Percentiles rank a stretch among this genome's conserved stretches.
These are phyloP conservation scores for Alcis repandata DNA, from an alignment of 2,888 invertebrate species.

Conservation along the genomic window DNA sequence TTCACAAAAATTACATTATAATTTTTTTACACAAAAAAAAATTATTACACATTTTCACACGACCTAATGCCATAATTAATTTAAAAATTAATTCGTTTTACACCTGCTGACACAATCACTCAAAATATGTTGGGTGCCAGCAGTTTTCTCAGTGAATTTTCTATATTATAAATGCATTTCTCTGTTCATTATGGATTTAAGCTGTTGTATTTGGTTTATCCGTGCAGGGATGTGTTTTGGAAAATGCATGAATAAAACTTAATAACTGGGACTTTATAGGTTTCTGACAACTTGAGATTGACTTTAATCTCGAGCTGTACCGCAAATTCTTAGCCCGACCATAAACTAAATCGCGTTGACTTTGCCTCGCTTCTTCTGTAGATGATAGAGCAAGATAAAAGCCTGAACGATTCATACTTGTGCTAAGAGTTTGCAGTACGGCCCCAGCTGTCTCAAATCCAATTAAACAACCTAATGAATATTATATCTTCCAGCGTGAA, in stretches of 20 bases:
- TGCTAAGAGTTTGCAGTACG: too few relatives aligned
- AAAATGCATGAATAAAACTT: conserved; percentile 73
- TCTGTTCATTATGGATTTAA: conserved; percentile 69
- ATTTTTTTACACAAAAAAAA: background rate
- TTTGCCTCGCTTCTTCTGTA: too few relatives aligned
- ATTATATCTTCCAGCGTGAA: background rate
- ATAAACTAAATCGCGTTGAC: too few relatives aligned
- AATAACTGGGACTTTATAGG: conserved; percentile 12
- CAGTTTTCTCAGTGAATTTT: conserved; percentile 29
- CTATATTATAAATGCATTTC: conserved; percentile 54
- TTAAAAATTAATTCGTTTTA: conserved; percentile 3
- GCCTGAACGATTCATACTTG: too few relatives aligned
- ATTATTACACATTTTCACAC: background rate
- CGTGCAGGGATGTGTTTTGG: conserved; percentile 79
- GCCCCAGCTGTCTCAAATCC: too few relatives aligned
- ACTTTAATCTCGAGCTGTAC: background rate
- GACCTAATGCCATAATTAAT: conserved; percentile 18
- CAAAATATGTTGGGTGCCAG: background rate
- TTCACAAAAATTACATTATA: background rate
- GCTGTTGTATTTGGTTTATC: conserved; percentile 75
- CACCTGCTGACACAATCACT: conserved; percentile 4
- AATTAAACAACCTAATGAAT: too few relatives aligned
- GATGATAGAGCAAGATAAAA: too few relatives aligned
- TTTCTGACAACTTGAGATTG: conserved; percentile 17
- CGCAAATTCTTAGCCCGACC: too few relatives aligned